These are phyloP conservation scores for Macrochelys suwanniensis DNA, from an alignment of 2,797 vertebrate species.

Conservation along the genomic window DNA sequence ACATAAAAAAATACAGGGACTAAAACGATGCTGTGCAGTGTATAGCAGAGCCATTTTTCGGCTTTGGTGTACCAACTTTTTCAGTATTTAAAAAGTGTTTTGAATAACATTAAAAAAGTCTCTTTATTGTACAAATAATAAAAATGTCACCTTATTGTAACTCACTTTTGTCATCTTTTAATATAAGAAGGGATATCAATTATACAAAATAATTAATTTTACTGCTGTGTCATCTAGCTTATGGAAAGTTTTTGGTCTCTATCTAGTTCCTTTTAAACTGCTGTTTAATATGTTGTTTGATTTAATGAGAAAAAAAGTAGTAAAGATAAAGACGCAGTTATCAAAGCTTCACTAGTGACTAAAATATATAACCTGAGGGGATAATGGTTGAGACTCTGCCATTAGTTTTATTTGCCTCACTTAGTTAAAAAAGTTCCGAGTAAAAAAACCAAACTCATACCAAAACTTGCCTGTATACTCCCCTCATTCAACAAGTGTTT, in stretches of 20 bases:
- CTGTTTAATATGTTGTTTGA: background rate
- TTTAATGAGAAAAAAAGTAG: fast-evolving
- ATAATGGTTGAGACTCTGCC: background rate
- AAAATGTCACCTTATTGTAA: constrained; percentile 85
- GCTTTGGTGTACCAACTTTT: constrained; percentile 98
- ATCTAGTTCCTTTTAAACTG: background rate
- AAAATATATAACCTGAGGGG: background rate
- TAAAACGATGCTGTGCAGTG: constrained; percentile 92
- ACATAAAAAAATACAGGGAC: constrained; percentile 90
- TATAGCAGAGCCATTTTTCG: constrained; percentile 97
- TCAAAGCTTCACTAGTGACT: background rate
- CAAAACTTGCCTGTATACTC: background rate
- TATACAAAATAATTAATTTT: background rate
- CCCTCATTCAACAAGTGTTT: background rate
- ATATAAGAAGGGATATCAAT: background rate
- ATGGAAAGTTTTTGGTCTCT: fast-evolving
- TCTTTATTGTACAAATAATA: constrained; percentile 95
- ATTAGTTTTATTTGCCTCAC: fast-evolving
- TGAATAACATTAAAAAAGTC: constrained; percentile 99
- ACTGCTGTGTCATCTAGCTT: fast-evolving
- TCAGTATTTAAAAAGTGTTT: constrained; percentile 99
- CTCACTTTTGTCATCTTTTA: constrained; percentile 47
- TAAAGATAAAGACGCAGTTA: background rate
- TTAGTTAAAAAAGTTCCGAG: background rate
- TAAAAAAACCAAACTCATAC: background rate